Evolutionary conservation across 1,140 invertebrate species (phyloP).

Genomic region (Drosophila ogumai): DNA sequence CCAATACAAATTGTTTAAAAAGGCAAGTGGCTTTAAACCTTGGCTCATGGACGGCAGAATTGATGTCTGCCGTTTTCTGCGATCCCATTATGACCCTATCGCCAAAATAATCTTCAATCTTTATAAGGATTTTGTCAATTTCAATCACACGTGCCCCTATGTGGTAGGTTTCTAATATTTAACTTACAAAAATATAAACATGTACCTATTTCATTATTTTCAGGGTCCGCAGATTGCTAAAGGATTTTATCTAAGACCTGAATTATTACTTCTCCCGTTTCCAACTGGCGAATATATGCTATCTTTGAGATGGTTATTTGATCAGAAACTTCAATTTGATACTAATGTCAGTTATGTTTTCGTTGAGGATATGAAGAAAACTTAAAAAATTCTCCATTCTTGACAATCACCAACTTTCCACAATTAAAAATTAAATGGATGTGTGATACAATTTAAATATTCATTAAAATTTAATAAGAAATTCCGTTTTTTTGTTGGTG

Average conservation of each 20-base stretch:
- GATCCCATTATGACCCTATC: not conserved
- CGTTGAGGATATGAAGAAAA: not conserved
- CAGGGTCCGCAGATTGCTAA: conserved; percentile 29
- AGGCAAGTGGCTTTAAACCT: conserved; percentile 42
- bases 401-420: too few species aligned
- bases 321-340: conserved; percentile 19
- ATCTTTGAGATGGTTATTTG: not conserved
- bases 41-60: not conserved
- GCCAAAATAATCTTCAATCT: conserved; percentile 10
- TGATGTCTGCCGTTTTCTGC: conserved; percentile 27
- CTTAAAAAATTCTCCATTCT: not conserved
- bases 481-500: too few species aligned
- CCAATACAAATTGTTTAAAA: not conserved
- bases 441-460: too few species aligned
- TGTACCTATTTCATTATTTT: not conserved
- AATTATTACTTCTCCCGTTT: not conserved
- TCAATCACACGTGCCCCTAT: conserved; percentile 44
- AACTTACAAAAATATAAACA: too few species aligned
- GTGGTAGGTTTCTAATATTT: not conserved
- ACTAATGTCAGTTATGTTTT: conserved; percentile 24
- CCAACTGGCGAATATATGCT: conserved; percentile 43
- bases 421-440: too few species aligned
- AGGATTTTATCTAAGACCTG: conserved; percentile 8
- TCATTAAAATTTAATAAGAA: too few species aligned
- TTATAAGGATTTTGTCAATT: conserved; percentile 34